Base-by-base conservation (phyloP, 2,888 invertebrate genomes). In the Noctua comes region DNA sequence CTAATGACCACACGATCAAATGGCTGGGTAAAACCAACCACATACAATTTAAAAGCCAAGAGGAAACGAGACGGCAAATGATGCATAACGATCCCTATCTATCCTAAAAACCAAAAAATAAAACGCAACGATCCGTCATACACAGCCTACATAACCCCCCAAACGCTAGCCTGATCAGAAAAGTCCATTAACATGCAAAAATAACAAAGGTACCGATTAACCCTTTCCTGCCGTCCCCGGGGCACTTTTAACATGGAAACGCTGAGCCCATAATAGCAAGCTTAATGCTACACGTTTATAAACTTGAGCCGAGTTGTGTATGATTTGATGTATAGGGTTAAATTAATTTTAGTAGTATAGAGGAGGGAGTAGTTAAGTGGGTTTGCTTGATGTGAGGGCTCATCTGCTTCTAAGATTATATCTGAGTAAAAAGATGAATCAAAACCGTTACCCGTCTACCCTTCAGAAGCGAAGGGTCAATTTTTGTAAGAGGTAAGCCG, bases 141-240 rank as follows among this genome's bases (percentile, higher is more conserved):
- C 57, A 79, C 68, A 68, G 31, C 36, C 21, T 11, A 74, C 59
- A 62, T 62, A 82, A 80, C 76, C 66, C 46, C 59, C 62, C 54
- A 65, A 70, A 40, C 65, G 62, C 70, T 66, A 40, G 48, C 65
- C 65, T 76, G 77, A 88, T 82, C 88, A 79, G 83, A 72, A 77
- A 88, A 88, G 76, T 84, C 88, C 88, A 88, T 88, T 88, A 88
- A 68, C 83, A 86, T 86, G 83, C 79, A 87, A 86, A 88, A 87
- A 87, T 83, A 83, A 84, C 82, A 84, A 86, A 86, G 80, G 87
- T 73, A 70, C 64, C 81, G 84, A 87, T 88, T 86, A 87, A 83
- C 87, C 86, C 86, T 77, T 69, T 40, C 21, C 57, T n/a, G 62
- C 40, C 46, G 59, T 75, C 85, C 82, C 82, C 65, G 77, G 78